Evolutionary conservation across 2,888 invertebrate species (phyloP).

Genomic region (Margaritifera margaritifera): DNA sequence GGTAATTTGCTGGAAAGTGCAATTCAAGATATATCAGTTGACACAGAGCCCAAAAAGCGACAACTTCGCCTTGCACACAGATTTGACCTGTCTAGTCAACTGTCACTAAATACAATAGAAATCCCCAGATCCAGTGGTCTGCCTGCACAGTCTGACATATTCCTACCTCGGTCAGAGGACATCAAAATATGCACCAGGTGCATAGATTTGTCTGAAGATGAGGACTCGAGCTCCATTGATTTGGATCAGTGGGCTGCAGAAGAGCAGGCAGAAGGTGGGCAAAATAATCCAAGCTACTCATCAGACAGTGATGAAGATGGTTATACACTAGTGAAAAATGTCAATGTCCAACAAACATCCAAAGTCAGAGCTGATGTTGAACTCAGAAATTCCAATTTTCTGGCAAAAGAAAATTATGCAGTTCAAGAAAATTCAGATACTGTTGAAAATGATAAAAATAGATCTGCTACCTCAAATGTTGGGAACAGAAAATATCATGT

Average conservation of each 20-base stretch:
- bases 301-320: slow-evolving; percentile 2
- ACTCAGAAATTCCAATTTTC: too few relatives aligned
- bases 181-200: too few relatives aligned
- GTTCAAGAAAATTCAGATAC: slow-evolving; percentile 2
- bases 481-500: neutral
- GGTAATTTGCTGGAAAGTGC: slow-evolving; percentile 16
- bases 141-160: slow-evolving; percentile 43
- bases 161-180: slow-evolving; percentile 26
- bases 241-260: slow-evolving; percentile 13
- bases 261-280: slow-evolving; percentile 7
- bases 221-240: slow-evolving; percentile 6
- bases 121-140: slow-evolving; percentile 4
- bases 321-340: neutral
- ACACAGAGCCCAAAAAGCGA: slow-evolving; percentile 9
- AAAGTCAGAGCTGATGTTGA: too few relatives aligned
- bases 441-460: slow-evolving; percentile 8
- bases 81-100: too few relatives aligned
- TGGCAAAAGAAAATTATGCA: too few relatives aligned
- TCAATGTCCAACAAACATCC: too few relatives aligned
- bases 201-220: neutral
- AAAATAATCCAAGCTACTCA: neutral
- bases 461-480: slow-evolving; percentile 14
- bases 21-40: slow-evolving; percentile 24
- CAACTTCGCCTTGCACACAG: slow-evolving; percentile 16
- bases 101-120: neutral